Evolutionary conservation across 1,140 invertebrate genomes (phyloP).

Genomic region (Orussus abietinus): DNA sequence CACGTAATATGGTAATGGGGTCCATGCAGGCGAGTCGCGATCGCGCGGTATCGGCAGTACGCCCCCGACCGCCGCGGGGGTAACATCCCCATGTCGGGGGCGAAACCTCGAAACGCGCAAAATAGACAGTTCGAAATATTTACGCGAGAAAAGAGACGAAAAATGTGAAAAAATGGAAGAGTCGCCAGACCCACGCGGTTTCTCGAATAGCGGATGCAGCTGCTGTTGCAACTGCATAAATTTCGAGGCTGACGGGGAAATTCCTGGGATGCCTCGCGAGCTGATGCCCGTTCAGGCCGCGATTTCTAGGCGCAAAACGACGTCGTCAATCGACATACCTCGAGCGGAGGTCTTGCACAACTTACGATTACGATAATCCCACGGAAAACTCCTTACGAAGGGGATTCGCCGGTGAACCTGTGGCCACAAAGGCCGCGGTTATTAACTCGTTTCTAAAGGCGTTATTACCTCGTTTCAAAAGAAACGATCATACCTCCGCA

Average conservation of each 20-base stretch:
- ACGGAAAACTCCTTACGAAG: no score
- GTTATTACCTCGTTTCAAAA: no score
- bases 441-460: no score
- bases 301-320: constrained; percentile 10
- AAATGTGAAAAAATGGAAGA: constrained; percentile 9
- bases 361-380: constrained; percentile 18
- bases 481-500: no score
- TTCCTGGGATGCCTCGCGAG: no score
- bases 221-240: background rate
- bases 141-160: constrained; percentile 1
- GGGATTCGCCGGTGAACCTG: no score
- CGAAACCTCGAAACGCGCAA: constrained; percentile 15
- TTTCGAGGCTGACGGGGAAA: constrained; percentile 5
- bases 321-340: constrained; percentile 14
- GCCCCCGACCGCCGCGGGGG: constrained; percentile 5
- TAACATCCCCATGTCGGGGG: constrained; percentile 11
- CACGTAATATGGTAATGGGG: constrained; percentile 4
- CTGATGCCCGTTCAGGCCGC: constrained; percentile 19
- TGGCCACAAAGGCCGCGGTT: no score
- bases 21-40: constrained; percentile 11
- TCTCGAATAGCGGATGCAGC: background rate
- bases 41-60: constrained; percentile 6
- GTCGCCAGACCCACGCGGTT: background rate
- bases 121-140: no score
- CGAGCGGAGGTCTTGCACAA: constrained; percentile 3